These are phyloP conservation scores for Halyomorpha halys DNA, from an alignment of 1,140 invertebrate species.

Conservation along the genomic window DNA sequence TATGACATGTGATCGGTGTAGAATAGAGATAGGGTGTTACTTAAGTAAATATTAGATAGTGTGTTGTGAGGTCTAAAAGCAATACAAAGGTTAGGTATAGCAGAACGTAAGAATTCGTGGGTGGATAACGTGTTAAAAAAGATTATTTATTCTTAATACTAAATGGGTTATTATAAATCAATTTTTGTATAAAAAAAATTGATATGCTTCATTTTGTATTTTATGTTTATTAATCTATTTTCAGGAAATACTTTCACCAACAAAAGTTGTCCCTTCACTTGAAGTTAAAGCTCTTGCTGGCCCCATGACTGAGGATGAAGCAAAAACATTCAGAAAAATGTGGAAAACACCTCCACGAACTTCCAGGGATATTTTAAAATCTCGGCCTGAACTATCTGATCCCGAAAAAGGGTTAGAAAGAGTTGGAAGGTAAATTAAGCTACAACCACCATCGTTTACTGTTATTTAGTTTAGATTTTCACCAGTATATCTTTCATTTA, in stretches of 20 bases:
- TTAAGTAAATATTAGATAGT: too few species aligned
- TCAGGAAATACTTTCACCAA: conserved; percentile 11
- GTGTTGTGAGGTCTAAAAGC: too few species aligned
- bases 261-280: conserved; percentile 48
- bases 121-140: too few species aligned
- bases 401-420: conserved; percentile 74
- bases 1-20: too few species aligned
- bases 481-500: not conserved
- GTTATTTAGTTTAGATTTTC: not conserved
- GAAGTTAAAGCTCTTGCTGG: conserved; percentile 73
- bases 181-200: too few species aligned
- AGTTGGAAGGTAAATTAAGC: conserved; percentile 52
- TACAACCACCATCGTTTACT: not conserved
- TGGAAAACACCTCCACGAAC: conserved; percentile 68
- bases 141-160: too few species aligned
- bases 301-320: conserved; percentile 66
- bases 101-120: too few species aligned
- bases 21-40: too few species aligned
- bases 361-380: conserved; percentile 12
- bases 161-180: too few species aligned
- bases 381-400: conserved; percentile 39
- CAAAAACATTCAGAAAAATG: conserved; percentile 56
- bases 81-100: too few species aligned
- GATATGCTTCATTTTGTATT: too few species aligned
- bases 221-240: too few species aligned